phyloP scores from a whole-genome alignment of 2,888 invertebrate genomes.

The Hypselothyrea guttata region DNA sequence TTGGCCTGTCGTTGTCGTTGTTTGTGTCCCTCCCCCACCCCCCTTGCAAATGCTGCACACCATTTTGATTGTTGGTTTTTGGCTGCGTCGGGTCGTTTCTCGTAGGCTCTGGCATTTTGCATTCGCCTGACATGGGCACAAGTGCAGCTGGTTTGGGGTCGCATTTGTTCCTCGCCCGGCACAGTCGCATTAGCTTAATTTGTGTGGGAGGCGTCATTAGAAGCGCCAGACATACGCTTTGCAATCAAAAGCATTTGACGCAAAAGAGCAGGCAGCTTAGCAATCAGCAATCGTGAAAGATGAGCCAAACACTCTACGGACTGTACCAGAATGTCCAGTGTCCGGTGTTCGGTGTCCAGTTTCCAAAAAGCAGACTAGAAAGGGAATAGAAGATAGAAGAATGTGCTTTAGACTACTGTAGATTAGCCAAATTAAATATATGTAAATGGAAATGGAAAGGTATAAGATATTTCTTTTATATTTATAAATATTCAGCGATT shows the following conservation, averaged over 20 bases:
- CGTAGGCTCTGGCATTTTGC: slow-evolving; percentile 56
- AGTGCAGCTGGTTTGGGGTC: slow-evolving; percentile 53
- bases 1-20: slow-evolving; percentile 33
- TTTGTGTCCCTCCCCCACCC: not conserved
- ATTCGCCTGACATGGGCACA: slow-evolving; percentile 61
- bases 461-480: no score
- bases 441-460: no score
- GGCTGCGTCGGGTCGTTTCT: slow-evolving; percentile 50
- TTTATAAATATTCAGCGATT: no score
- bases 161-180: slow-evolving; percentile 26
- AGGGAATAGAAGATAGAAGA: slow-evolving; percentile 6
- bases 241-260: slow-evolving; percentile 57
- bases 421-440: no score
- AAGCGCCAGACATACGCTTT: slow-evolving; percentile 36
- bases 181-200: slow-evolving; percentile 71
- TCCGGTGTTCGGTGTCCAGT: no score
- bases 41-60: no score
- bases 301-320: slow-evolving; percentile 22
- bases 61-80: slow-evolving; percentile 64
- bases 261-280: slow-evolving; percentile 34
- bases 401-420: not conserved
- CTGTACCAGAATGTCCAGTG: no score
- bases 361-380: not conserved
- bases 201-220: slow-evolving; percentile 71
- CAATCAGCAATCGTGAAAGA: slow-evolving; percentile 57